Percentiles rank a stretch among this genome's conserved stretches.
Evolutionary conservation across 2,888 invertebrate species (phyloP).

Genomic region (Oscheius myriophilus): DNA sequence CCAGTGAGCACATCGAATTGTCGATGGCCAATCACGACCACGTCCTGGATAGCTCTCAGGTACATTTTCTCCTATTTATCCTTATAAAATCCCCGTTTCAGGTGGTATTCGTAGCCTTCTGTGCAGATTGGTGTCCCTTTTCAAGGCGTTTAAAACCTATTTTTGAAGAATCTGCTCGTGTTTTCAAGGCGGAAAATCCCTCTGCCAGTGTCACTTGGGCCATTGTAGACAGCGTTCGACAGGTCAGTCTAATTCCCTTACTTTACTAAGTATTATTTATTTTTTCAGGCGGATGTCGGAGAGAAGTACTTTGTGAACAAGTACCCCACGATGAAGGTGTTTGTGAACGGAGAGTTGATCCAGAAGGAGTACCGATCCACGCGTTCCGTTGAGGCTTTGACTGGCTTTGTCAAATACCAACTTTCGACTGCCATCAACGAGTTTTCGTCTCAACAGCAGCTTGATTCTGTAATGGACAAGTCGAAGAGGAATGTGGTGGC

Average conservation of each 20-base stretch:
- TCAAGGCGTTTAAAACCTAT: conserved; percentile 94
- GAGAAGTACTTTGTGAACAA: conserved; percentile 96
- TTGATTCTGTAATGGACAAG: conserved; percentile 56
- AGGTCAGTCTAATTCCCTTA: conserved; percentile 36
- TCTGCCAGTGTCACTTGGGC: conserved; percentile 62
- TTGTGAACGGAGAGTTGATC: conserved; percentile 75
- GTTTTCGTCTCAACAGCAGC: conserved; percentile 74
- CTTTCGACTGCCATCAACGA: conserved; percentile 86
- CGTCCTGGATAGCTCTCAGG: conserved; percentile 61
- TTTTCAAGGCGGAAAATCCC: conserved; percentile 55
- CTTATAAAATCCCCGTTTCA: conserved; percentile 70
- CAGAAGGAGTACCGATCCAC: conserved; percentile 73
- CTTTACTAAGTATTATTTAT: background rate
- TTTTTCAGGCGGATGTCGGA: conserved; percentile 77
- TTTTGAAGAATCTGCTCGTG: conserved; percentile 89
- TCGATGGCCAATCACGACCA: conserved; percentile 63
- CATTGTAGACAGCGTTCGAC: conserved; percentile 64
- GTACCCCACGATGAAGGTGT: conserved; percentile 95
- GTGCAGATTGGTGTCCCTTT: conserved; percentile 99
- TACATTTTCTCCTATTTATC: conserved; percentile 28
- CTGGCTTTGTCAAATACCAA: conserved; percentile 88
- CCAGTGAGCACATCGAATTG: conserved; percentile 42
- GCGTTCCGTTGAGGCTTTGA: conserved; percentile 88
- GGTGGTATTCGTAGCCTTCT: conserved; percentile 81
- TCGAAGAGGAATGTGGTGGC: conserved; percentile 66